Evolutionary conservation across 2,113 vertebrate species (phyloP), one percentile per base, ranked within the genome.

Genomic region (Thamnophis sirtalis): DNA sequence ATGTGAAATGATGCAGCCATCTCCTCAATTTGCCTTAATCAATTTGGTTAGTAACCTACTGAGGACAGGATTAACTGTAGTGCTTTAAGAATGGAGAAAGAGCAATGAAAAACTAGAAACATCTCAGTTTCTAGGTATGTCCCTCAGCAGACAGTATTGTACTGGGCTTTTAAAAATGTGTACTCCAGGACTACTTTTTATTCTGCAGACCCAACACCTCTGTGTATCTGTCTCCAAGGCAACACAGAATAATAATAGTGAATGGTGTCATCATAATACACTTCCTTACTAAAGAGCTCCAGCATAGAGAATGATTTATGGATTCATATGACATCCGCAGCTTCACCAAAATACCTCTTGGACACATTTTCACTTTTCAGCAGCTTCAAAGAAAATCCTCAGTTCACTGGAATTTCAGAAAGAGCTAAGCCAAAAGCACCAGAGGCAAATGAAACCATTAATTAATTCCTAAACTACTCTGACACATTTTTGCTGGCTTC

Each of bases 271-370:
- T 96, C 96, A 95, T 95, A 92, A 96, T 95, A 97, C 95, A 95
- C 93, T 96, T 96, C 95, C 94, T 95, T 93, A 95, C 95, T 95
- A 96, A 96, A 96, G 95, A 95, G 94, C 94, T 95, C 94, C 94
- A 94, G 90, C 91, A 93, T 95, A 96, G 95, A 95, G 96, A 96
- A 80, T 97, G 96, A 96, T 97, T 97, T 97, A 97, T 96, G 95
- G 96, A 96, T 95, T 94, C 89, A 90, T 91, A 92, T 87, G 95
- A 95, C 95, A 96, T 95, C 93, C 94, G 50, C 92, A 96, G 95
- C 92, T 94, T 96, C 94, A 93, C 88, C 92, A 93, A 95, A 95
- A 94, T 86, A 95, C 84, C 93, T 95, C 88, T 58, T 63, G 91
- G 94, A 90, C 86, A 95, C 96, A 95, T 95, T 95, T 94, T 85